These are phyloP conservation scores for Morphnarchus princeps DNA, from an alignment of 2,113 vertebrate genomes.

Conservation along the genomic window DNA sequence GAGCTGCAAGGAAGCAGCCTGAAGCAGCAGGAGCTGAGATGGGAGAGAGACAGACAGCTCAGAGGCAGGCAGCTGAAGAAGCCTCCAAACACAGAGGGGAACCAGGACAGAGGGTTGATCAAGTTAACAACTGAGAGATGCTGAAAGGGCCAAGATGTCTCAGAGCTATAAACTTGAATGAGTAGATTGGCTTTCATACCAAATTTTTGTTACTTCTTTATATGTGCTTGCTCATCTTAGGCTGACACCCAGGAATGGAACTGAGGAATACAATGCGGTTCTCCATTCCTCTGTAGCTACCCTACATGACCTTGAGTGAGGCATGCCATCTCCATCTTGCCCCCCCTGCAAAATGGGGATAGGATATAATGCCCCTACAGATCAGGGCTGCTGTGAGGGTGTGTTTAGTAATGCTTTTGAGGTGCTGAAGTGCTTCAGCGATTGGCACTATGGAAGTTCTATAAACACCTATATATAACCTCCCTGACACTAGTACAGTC, in stretches of 20 bases:
- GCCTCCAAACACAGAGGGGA: background rate
- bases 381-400: background rate
- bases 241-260: background rate
- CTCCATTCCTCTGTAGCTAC: background rate
- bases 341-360: background rate
- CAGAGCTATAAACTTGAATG: background rate
- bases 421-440: background rate
- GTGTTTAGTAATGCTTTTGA: background rate
- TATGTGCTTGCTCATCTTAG: background rate
- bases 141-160: background rate
- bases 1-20: background rate
- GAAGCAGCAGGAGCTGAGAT: background rate
- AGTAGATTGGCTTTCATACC: background rate
- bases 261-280: background rate
- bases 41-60: background rate
- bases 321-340: background rate
- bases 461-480: constrained; percentile 22
- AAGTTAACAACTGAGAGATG: background rate
- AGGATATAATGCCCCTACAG: background rate
- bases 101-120: background rate
- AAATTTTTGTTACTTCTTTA: background rate
- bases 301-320: background rate
- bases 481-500: background rate
- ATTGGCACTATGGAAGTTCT: background rate
- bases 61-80: background rate